These are phyloP conservation scores for Apis cerana DNA, from an alignment of 1,140 invertebrate genomes.

Conservation along the genomic window DNA sequence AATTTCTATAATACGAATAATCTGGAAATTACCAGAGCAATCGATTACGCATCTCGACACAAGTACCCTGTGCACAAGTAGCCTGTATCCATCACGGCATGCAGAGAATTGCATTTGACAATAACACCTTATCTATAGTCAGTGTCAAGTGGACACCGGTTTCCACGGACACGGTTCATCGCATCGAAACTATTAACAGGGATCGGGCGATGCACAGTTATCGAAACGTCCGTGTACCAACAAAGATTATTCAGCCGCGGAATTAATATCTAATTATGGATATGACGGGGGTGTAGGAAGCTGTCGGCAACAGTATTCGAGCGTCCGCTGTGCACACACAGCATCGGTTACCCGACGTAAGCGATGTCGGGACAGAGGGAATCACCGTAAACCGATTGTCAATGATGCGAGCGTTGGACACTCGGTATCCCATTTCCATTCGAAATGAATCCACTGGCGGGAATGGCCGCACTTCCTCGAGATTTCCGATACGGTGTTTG, in stretches of 20 bases:
- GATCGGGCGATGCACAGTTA: background rate
- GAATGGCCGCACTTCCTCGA: conserved; percentile 53
- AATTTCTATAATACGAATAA: background rate
- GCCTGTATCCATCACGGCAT: background rate
- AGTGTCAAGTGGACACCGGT: background rate
- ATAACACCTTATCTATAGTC: background rate
- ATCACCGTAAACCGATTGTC: conserved; percentile 5
- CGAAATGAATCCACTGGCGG: conserved; percentile 62
- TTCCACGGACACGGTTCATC: background rate
- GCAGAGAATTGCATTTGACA: background rate
- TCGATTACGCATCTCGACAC: background rate
- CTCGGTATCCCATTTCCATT: conserved; percentile 66
- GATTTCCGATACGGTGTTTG: conserved; percentile 59
- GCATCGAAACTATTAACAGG: background rate
- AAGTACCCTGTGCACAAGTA: background rate
- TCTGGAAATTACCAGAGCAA: background rate
- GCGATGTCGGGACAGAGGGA: background rate
- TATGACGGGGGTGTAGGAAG: conserved; percentile 32
- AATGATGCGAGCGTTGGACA: background rate
- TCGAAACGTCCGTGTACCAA: conserved; percentile 24
- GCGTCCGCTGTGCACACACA: conserved; percentile 8
- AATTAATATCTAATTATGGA: conserved; percentile 53
- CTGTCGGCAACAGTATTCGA: conserved; percentile 46
- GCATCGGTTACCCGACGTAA: background rate
- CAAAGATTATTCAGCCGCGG: conserved; percentile 42